phyloP scores from a whole-genome alignment of 2,113 vertebrate genomes.

The Nymphicus hollandicus region DNA sequence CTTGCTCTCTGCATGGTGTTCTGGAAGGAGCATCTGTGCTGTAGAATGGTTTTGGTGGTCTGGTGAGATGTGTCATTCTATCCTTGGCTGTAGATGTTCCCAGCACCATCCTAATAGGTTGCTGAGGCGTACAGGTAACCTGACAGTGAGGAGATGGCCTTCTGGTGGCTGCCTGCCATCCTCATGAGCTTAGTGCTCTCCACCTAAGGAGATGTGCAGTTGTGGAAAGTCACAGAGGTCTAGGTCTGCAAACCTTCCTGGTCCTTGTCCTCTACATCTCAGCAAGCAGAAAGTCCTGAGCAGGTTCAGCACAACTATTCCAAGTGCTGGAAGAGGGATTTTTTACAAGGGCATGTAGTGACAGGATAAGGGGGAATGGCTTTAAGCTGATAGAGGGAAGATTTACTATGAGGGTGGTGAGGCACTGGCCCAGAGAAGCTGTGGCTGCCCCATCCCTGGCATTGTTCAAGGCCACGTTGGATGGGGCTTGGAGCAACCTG shows the following conservation, averaged over 20 bases:
- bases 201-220: fast-evolving
- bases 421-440: not conserved
- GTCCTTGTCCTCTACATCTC: fast-evolving
- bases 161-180: not conserved
- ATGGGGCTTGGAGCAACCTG: not conserved
- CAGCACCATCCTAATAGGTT: fast-evolving
- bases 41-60: not conserved
- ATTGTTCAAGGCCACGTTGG: not conserved
- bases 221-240: not conserved
- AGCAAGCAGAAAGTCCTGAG: not conserved
- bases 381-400: not conserved
- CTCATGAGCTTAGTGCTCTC: not conserved
- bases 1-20: not conserved
- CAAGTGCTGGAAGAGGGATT: not conserved
- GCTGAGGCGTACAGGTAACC: fast-evolving
- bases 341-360: not conserved
- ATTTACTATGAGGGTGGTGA: not conserved
- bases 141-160: fast-evolving
- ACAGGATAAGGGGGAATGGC: not conserved
- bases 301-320: not conserved
- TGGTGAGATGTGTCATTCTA: not conserved
- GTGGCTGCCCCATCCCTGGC: not conserved
- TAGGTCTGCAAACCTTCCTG: not conserved
- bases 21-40: not conserved
- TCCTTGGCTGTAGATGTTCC: not conserved